Conservation (phyloP, 2,113 vertebrate species). For the Eira barbara region DNA sequence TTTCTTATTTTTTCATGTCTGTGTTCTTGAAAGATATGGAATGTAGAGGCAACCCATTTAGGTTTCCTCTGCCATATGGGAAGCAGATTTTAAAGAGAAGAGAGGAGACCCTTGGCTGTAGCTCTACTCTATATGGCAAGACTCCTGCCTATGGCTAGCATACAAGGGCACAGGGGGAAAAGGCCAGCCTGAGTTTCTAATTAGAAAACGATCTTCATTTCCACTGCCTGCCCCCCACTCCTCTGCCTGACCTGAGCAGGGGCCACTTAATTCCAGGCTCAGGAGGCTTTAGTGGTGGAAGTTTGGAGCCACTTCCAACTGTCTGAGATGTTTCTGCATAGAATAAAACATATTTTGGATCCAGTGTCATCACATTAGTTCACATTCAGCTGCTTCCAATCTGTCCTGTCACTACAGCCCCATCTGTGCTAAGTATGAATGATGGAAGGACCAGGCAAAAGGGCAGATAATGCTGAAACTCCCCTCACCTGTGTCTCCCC, state of each 20-base stretch:
- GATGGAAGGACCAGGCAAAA: not conserved
- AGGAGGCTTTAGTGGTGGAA: not conserved
- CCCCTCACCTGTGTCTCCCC: not conserved
- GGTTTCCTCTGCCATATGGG: not conserved
- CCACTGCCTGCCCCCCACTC: fast-evolving
- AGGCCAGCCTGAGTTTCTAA: fast-evolving
- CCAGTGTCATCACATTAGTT: not conserved
- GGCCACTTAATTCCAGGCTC: fast-evolving
- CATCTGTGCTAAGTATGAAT: not conserved
- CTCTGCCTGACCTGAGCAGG: not conserved
- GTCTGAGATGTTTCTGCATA: too few species aligned
- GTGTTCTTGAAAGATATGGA: not conserved
- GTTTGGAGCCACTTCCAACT: fast-evolving
- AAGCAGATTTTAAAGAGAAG: not conserved
- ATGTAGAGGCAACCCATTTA: fast-evolving
- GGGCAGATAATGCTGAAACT: too few species aligned
- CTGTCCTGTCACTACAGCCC: not conserved
- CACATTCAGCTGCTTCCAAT: not conserved
- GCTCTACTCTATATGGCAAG: fast-evolving
- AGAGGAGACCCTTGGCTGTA: not conserved
- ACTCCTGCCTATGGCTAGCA: too few species aligned
- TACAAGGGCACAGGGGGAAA: fast-evolving
- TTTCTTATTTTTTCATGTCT: not conserved
- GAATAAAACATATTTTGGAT: not conserved
- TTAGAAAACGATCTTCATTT: not conserved